Conservation (phyloP, 1,140 invertebrate genomes). For the Rhyzopertha dominica region DNA sequence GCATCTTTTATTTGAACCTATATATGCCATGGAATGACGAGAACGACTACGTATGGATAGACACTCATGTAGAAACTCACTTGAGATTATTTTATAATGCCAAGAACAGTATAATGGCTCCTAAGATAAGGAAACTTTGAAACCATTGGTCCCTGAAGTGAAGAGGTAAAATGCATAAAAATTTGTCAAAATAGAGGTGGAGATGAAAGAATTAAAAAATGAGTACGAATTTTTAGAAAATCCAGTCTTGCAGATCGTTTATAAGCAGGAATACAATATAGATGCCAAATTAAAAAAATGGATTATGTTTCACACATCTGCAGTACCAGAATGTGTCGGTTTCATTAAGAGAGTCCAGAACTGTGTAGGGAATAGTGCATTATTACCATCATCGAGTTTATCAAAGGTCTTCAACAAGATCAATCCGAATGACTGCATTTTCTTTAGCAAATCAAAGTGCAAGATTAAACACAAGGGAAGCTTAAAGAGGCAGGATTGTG, state of each 20-base stretch:
- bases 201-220: constrained; percentile 55
- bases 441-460: constrained; percentile 47
- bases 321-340: constrained; percentile 11
- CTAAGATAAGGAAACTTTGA: constrained; percentile 52
- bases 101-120: constrained; percentile 48
- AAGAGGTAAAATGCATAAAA: constrained; percentile 46
- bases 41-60: constrained; percentile 54
- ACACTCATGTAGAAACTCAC: constrained; percentile 51
- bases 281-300: constrained; percentile 21
- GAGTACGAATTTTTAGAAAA: constrained; percentile 59
- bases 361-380: constrained; percentile 26
- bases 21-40: constrained; percentile 63
- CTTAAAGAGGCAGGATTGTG: constrained; percentile 50
- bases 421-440: constrained; percentile 44
- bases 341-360: not conserved
- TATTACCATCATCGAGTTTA: constrained; percentile 44
- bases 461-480: constrained; percentile 43
- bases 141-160: constrained; percentile 52
- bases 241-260: constrained; percentile 51
- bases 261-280: constrained; percentile 28
- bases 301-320: constrained; percentile 1
- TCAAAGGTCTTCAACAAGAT: constrained; percentile 48
- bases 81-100: constrained; percentile 57
- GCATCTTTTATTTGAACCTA: constrained; percentile 57
- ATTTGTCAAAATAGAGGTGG: constrained; percentile 53